phyloP scores from a whole-genome alignment of 2,113 vertebrate genomes.

The Nothoprocta pentlandii region DNA sequence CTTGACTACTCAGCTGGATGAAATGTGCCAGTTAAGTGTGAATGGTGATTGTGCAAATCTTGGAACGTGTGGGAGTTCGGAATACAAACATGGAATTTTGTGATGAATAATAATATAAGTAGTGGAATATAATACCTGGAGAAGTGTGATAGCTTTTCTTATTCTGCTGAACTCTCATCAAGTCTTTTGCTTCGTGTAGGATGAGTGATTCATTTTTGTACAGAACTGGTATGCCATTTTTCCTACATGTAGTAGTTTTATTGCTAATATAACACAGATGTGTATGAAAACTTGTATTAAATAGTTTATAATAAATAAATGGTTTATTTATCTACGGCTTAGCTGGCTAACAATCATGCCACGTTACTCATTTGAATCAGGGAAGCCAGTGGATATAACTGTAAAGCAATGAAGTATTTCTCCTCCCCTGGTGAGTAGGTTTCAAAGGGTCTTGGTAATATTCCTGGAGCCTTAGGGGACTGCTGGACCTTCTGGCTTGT shows the following conservation, averaged over 20 bases:
- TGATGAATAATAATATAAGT: background rate
- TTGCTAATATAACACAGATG: background rate
- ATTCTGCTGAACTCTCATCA: background rate
- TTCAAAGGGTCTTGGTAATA: background rate
- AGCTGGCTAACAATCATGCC: background rate
- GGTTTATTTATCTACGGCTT: background rate
- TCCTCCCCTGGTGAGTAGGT: background rate
- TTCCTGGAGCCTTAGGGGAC: too few species aligned
- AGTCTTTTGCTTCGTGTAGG: background rate
- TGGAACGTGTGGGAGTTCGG: slow-evolving; percentile 10
- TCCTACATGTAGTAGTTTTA: background rate
- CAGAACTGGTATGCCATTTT: background rate
- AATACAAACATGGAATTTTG: background rate
- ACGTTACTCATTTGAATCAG: background rate
- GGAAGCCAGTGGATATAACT: background rate
- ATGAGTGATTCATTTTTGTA: background rate
- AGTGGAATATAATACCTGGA: background rate
- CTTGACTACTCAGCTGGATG: background rate
- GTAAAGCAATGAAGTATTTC: background rate
- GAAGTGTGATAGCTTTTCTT: background rate
- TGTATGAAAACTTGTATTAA: slow-evolving; percentile 5
- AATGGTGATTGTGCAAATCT: background rate
- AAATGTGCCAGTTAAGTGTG: slow-evolving; percentile 2
- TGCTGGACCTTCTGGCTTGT: background rate
- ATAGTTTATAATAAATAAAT: background rate